Evolutionary conservation across 2,888 invertebrate species (phyloP), one percentile per base, ranked within the genome.

Genomic region (Nomada hirtipes): DNA sequence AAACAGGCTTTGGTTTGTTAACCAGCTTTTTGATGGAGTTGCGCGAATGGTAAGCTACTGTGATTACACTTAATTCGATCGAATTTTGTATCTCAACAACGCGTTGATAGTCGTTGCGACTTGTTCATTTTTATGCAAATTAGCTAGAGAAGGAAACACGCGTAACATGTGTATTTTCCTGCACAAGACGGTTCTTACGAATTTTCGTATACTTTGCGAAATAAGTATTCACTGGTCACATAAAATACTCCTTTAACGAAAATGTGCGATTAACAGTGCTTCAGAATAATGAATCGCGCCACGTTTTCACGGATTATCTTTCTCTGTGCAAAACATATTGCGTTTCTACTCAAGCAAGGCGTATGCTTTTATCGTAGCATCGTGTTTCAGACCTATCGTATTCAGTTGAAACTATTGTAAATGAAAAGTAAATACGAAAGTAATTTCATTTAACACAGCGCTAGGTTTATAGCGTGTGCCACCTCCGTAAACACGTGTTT

Each of bases 271-370:
- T 44, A 20, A 4, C 7, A n/a, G 26, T 4, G 11, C 11, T 11
- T 1, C 13, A 4, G 13, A 61, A 42, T 23, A 67, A 70, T 9
- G 52, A 52, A 75, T 29, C 23, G 20, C 15, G 20, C 9, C 36
- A 44, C 1, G 18, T 61, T 77, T 76, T 64, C 15, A 18, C 47
- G 47, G 44, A 69, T 74, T 77, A 59, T 74, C 44, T 15, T 63
- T 78, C 64, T 23, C 52, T 23, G 13, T 15, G 52, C 55, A 42
- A 78, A 78, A 64, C 72, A n/a, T 82, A 60, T 83, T 64, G 26
- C 4, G n/a, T 72, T 82, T 76, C 77, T 20, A 11, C 50, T 59
- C 63, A 18, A 23, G n/a, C 60, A 15, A 9, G 55, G 9, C 26
- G 36, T 57, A 20, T 63, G 52, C n/a, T 82, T 59, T 59, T 69